These are phyloP conservation scores for Zoroaster sp. DNA, from an alignment of 53 echinoderm and acorn worm genomes.

Conservation along the genomic window DNA sequence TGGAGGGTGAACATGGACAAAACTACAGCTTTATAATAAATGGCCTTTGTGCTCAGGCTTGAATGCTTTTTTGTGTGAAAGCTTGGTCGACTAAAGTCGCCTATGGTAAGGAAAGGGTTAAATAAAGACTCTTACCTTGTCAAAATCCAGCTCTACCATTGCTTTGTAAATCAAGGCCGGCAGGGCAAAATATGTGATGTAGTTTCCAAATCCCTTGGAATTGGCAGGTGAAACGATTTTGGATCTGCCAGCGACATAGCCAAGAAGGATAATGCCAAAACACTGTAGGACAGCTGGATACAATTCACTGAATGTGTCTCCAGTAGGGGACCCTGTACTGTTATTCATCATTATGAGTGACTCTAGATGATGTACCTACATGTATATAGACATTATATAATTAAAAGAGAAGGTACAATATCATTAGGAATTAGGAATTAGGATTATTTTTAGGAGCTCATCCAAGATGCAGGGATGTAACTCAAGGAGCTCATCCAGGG, in stretches of 20 bases:
- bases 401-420: too few species aligned
- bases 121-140: slow-evolving; percentile 10
- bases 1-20: too few species aligned
- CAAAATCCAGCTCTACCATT: slow-evolving; percentile 73
- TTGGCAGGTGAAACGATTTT: slow-evolving; percentile 68
- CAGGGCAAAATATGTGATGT: slow-evolving; percentile 84
- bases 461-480: too few species aligned
- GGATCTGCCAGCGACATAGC: slow-evolving; percentile 75
- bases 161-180: slow-evolving; percentile 89
- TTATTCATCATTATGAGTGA: slow-evolving; percentile 1
- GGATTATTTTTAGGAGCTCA: too few species aligned
- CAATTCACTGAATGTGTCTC: slow-evolving; percentile 68
- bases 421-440: too few species aligned
- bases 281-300: slow-evolving; percentile 84
- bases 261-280: slow-evolving; percentile 83
- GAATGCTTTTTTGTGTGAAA: too few species aligned
- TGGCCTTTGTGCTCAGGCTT: too few species aligned
- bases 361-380: background rate
- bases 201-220: slow-evolving; percentile 73
- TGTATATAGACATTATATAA: background rate
- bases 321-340: background rate
- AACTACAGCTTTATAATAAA: too few species aligned
- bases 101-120: too few species aligned
- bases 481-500: too few species aligned
- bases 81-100: too few species aligned